Percentiles rank a stretch among this genome's conserved stretches.
phyloP scores from a whole-genome alignment of 1,140 invertebrate species.

The Carcinoscorpius rotundicauda region DNA sequence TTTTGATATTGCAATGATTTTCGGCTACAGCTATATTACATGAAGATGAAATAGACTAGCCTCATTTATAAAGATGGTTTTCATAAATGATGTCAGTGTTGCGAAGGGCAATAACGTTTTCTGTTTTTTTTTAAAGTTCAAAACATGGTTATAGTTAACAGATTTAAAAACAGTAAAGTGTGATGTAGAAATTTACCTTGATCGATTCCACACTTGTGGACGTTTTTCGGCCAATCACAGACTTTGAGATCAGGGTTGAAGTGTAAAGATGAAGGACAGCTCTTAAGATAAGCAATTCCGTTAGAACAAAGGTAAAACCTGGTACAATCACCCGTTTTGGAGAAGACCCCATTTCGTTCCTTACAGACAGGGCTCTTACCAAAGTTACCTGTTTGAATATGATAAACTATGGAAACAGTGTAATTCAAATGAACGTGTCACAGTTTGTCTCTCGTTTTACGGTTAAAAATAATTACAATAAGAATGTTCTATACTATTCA shows the following conservation, averaged over 20 bases:
- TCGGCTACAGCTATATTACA: no score
- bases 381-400: neutral
- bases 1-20: no score
- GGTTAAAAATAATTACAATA: no score
- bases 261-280: constrained; percentile 20
- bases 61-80: no score
- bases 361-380: neutral
- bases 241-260: constrained; percentile 21
- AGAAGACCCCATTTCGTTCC: neutral
- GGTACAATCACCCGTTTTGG: constrained; percentile 13
- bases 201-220: constrained; percentile 7
- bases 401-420: neutral
- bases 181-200: no score
- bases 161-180: neutral
- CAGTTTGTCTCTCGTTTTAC: no score
- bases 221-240: constrained; percentile 25
- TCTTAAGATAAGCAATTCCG: constrained; percentile 22
- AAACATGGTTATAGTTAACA: neutral
- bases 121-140: neutral
- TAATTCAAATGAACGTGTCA: neutral
- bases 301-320: constrained; percentile 25
- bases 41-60: no score
- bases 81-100: no score
- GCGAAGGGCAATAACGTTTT: neutral
- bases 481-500: no score